Conservation (phyloP, 2,888 invertebrate species). For the Synergus laeviventris region DNA sequence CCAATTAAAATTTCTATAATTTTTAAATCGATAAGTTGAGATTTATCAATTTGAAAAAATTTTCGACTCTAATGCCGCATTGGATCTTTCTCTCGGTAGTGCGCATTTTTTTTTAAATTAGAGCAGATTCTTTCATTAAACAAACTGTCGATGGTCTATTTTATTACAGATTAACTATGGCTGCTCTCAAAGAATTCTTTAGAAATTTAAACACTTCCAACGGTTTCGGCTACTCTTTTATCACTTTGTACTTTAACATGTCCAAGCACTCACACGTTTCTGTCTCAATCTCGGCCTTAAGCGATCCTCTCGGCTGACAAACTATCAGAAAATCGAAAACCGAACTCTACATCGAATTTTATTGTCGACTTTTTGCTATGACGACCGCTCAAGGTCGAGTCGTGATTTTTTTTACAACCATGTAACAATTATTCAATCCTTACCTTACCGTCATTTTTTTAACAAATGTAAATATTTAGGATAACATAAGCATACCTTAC, state of each 20-base stretch:
- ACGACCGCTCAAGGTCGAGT: slow-evolving; percentile 11
- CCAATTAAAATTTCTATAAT: neutral
- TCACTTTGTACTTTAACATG: slow-evolving; percentile 60
- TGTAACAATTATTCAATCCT: too few species aligned
- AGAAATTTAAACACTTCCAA: neutral
- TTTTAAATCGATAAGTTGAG: neutral
- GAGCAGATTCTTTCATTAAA: slow-evolving; percentile 5
- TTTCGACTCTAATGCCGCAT: neutral
- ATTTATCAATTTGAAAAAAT: neutral
- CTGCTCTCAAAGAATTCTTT: slow-evolving; percentile 9
- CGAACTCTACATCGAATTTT: slow-evolving; percentile 9
- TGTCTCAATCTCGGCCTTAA: slow-evolving; percentile 44
- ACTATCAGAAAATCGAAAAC: slow-evolving; percentile 6
- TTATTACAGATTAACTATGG: slow-evolving; percentile 5
- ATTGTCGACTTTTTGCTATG: slow-evolving; percentile 25
- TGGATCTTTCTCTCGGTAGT: neutral
- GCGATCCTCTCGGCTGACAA: slow-evolving; percentile 42
- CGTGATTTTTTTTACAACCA: neutral
- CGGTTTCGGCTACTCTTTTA: slow-evolving; percentile 40
- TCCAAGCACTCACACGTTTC: slow-evolving; percentile 56
- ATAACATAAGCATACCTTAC: too few species aligned
- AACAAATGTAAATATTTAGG: too few species aligned
- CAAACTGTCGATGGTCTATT: neutral
- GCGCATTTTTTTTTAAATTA: neutral
- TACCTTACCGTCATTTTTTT: too few species aligned